Base-by-base conservation (phyloP, 1,140 invertebrate genomes). In the Megathymus violae region DNA sequence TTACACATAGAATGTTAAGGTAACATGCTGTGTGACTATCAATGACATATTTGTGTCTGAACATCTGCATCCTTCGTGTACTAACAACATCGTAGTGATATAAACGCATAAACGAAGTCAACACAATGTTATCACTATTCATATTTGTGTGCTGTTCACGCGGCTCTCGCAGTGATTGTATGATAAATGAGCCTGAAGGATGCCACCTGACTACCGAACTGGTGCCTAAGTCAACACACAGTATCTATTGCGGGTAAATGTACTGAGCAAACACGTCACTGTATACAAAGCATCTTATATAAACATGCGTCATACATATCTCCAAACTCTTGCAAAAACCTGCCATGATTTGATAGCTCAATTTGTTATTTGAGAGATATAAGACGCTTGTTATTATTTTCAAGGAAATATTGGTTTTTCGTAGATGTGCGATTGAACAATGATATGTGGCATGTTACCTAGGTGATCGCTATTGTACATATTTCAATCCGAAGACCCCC, bases 131-230 rank as follows among this genome's bases (percentile, higher is more conserved):
- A 71, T 75, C 63, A 64, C 51, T 74, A 68, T 76, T 74, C 50
- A 71, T 64, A 70, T 67, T 70, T 67, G 64, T 52, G 41, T 60
- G 38, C 44, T 16, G 60, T 63, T 60, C 47, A 61, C 43, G 51
- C 36, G n/a, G n/a, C n/a, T n/a, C 47, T 63, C 64, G 64, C 14
- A 40, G 52, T 65, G 47, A 50, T 40, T 48, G 44, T 56, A 38
- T 65, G 52, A 75, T 69, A 61, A 40, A 65, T 70, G 67, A 67
- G 40, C 47, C 41, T 61, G 74, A 67, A 71, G 74, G 71, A 77
- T 74, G 64, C 69, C 70, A 67, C 64, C 62, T 54, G 62, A 56
- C 62, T 69, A 67, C 71, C 67, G 64, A 72, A 62, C 47, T 60
- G 61, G 25, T 36, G 46, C 48, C 65, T 66, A 25, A 69, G 65